Evolutionary conservation across 2,797 vertebrate genomes (phyloP), one percentile per base, ranked within the genome.

Genomic region (Lophius americanus): DNA sequence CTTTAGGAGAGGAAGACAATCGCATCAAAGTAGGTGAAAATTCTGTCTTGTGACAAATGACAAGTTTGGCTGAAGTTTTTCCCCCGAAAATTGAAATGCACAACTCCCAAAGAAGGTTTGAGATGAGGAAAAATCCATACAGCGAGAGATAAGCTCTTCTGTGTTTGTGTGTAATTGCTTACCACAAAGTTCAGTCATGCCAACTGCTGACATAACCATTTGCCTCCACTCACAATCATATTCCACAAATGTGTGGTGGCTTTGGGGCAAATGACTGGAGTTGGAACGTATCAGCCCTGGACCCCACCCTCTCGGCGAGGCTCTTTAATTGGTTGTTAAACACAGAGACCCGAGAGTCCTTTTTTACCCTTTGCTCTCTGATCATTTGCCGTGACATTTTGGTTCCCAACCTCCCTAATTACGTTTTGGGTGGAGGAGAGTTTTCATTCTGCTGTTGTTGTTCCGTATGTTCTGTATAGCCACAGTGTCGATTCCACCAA

Each of bases 301-400:
- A 41, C 70, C 37, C 38, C 33, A 73, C 54, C 63, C 76, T 65
- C 59, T 76, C 87, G 87, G 90, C 68, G 70, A 85, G 77, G 49
- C 75, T 68, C 71, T 86, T 90, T 91, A 91, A 89, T 87, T 87
- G 84, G 74, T 81, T 68, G 33, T 81, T 91, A 78, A 83, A 79
- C 72, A 72, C 9, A 9, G 56, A 66, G 72, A 56, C 32, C 7
- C 68, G 63, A 68, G 76, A 53, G 51, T 23, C 68, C 54, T 38
- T 51, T 74, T 57, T 64, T 68, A 68, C 48, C 57, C 59, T 5
- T 3, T 39, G 7, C 70, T 64, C 64, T 73, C 79, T 81, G 75
- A 88, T 91, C 85, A 88, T 88, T 86, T 87, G 73, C 62, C 55
- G 66, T 88, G 83, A 82, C 88, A 89, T 88, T 90, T 91, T 61